Percentiles rank a stretch among this genome's conserved stretches.
phyloP scores from a whole-genome alignment of 2,797 vertebrate species.

The Anabas testudineus region DNA sequence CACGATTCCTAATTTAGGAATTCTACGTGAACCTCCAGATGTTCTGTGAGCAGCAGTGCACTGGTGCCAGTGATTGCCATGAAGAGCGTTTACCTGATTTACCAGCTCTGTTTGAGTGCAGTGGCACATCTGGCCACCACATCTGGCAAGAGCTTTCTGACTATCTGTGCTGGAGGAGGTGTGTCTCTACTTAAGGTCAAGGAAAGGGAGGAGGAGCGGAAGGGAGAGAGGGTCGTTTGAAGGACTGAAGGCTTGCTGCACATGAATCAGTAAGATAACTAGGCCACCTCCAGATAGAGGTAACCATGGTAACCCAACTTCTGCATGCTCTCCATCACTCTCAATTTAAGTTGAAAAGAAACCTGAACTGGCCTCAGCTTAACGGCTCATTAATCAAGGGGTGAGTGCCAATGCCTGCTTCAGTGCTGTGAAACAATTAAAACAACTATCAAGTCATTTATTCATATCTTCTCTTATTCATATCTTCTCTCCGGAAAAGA shows the following conservation, averaged over 20 bases:
- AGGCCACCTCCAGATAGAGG: conserved; percentile 68
- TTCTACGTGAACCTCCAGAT: neutral
- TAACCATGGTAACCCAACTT: conserved; percentile 70
- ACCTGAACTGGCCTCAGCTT: conserved; percentile 20
- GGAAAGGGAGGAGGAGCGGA: conserved; percentile 32
- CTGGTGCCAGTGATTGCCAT: neutral
- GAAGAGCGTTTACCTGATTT: conserved; percentile 15
- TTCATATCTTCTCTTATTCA: conserved; percentile 14
- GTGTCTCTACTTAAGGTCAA: conserved; percentile 37
- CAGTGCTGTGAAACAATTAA: neutral
- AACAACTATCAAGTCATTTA: conserved; percentile 1
- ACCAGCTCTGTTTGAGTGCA: conserved; percentile 28
- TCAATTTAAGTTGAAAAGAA: conserved; percentile 49
- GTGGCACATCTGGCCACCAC: conserved; percentile 16
- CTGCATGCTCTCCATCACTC: conserved; percentile 41
- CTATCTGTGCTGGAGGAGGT: conserved; percentile 27
- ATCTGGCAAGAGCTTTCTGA: conserved; percentile 40
- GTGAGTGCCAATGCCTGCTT: neutral
- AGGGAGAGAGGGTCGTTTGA: conserved; percentile 66
- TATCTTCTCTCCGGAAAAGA: neutral
- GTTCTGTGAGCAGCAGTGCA: conserved; percentile 17
- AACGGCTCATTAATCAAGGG: conserved; percentile 12
- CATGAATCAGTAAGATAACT: conserved; percentile 67
- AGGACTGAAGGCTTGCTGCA: conserved; percentile 74
- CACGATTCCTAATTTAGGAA: neutral